These are phyloP conservation scores for Mya arenaria DNA, from an alignment of 1,140 invertebrate species.

Conservation along the genomic window DNA sequence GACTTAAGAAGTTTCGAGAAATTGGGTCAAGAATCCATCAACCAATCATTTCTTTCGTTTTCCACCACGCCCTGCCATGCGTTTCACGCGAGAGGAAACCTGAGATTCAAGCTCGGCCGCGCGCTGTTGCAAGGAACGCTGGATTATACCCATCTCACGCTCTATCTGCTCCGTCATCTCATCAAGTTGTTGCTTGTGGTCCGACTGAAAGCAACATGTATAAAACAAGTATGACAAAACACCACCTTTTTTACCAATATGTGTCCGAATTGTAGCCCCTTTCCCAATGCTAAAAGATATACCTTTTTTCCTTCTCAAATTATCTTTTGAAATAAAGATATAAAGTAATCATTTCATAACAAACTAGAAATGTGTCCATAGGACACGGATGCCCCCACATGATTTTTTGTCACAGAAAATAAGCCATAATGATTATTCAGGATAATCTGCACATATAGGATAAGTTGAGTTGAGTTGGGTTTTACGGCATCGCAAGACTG, in stretches of 20 bases:
- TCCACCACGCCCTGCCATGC: no score
- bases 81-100: not conserved
- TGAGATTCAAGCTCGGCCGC: not conserved
- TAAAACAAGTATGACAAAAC: not conserved
- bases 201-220: not conserved
- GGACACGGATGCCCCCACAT: no score
- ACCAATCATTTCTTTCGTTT: no score
- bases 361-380: no score
- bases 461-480: no score
- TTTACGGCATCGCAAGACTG: no score
- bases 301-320: not conserved
- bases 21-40: no score
- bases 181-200: not conserved
- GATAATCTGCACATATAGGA: no score
- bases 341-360: no score
- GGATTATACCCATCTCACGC: conserved; percentile 5
- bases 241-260: not conserved
- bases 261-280: not conserved
- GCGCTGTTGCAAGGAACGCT: conserved; percentile 2
- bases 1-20: no score
- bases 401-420: no score
- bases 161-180: conserved; percentile 25
- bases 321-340: not conserved
- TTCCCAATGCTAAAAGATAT: not conserved
- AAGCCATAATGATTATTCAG: no score